A percentile compares a stretch with the other conserved stretches of the same genome.
Evolutionary conservation across 2,888 invertebrate species (phyloP).

Genomic region (Cosmia trapezina): DNA sequence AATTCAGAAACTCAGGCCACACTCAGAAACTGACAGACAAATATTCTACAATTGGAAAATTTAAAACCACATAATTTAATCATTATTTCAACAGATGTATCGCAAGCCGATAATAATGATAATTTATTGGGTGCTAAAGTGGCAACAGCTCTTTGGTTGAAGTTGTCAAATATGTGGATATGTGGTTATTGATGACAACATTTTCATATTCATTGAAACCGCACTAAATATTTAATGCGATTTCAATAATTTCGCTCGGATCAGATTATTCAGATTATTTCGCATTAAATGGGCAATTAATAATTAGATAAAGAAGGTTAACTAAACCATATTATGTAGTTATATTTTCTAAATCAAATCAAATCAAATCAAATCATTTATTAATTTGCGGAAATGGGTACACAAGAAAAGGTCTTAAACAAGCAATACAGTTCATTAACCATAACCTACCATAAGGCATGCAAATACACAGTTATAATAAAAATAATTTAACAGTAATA

Average conservation of each 20-base stretch:
- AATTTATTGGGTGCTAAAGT: conserved; percentile 2
- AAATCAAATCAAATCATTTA: too few relatives aligned
- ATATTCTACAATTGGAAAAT: neutral
- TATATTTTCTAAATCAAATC: neutral
- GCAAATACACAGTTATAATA: too few relatives aligned
- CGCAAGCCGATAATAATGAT: neutral
- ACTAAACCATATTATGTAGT: neutral
- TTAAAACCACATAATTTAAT: neutral
- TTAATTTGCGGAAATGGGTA: too few relatives aligned
- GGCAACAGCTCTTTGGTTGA: conserved; percentile 8
- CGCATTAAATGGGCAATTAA: neutral
- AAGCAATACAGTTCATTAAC: too few relatives aligned
- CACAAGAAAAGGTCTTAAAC: too few relatives aligned
- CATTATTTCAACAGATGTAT: neutral
- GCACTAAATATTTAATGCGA: too few relatives aligned
- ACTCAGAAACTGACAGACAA: neutral
- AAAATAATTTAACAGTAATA: too few relatives aligned
- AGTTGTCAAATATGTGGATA: conserved; percentile 9
- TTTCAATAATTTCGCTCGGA: too few relatives aligned
- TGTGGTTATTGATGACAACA: conserved; percentile 12
- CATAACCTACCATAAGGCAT: too few relatives aligned
- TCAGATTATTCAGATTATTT: neutral
- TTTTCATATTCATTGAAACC: conserved; percentile 1
- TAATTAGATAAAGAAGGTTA: neutral
- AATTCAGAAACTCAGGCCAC: too few relatives aligned